These are phyloP conservation scores for Edolisoma coerulescens DNA, from an alignment of 2,113 vertebrate genomes.

Conservation along the genomic window DNA sequence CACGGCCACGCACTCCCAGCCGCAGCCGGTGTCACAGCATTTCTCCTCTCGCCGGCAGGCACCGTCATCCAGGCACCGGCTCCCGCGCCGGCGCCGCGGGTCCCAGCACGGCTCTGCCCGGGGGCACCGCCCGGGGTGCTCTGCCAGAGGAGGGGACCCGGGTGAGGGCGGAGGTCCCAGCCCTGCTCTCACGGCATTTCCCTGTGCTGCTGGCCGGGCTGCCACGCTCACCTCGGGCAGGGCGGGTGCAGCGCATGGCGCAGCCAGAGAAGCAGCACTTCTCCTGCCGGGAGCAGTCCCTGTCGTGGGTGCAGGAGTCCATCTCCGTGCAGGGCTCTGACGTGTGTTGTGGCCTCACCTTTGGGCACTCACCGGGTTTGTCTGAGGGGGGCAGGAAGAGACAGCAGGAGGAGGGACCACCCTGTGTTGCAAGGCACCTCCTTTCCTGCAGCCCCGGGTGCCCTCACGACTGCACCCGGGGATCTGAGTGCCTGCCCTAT, in stretches of 20 bases:
- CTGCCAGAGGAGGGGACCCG: neutral
- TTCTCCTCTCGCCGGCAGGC: neutral
- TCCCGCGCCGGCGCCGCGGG: neutral
- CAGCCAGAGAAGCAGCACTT: conserved; percentile 51
- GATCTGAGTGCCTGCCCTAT: accelerated
- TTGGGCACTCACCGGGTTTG: conserved; percentile 9
- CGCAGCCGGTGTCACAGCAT: conserved; percentile 29
- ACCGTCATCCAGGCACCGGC: conserved; percentile 5
- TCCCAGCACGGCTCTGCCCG: neutral
- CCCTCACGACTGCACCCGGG: accelerated
- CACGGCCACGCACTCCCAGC: neutral
- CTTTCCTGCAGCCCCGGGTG: neutral
- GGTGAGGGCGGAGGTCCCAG: neutral
- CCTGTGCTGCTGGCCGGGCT: accelerated
- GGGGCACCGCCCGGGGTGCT: conserved; percentile 9
- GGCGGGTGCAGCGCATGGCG: neutral
- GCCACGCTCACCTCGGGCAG: neutral
- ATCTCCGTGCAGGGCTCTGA: neutral
- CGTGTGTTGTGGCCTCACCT: neutral
- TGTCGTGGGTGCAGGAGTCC: neutral
- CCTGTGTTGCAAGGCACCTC: accelerated
- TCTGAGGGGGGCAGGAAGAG: neutral
- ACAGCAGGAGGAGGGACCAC: neutral
- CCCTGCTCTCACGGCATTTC: accelerated
- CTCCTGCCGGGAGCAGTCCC: conserved; percentile 33